phyloP scores from a whole-genome alignment of 2,797 vertebrate genomes.

The Fistularia tabacaria region DNA sequence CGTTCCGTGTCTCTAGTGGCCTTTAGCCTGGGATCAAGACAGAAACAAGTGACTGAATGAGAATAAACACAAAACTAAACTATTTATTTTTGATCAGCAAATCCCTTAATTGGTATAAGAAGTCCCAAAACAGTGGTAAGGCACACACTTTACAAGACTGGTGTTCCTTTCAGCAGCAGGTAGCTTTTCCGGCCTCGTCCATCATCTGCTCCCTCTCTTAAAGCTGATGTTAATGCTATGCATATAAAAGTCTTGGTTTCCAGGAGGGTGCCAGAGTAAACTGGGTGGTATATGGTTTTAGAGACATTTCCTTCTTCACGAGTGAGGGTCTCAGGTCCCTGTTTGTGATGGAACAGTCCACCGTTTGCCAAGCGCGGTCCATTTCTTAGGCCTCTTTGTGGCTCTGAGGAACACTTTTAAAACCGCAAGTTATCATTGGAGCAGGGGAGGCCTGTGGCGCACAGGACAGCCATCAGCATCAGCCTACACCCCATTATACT shows the following conservation, averaged over 20 bases:
- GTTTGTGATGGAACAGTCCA: conserved; percentile 81
- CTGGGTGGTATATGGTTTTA: conserved; percentile 77
- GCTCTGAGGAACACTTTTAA: conserved; percentile 79
- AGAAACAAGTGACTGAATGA: conserved; percentile 5
- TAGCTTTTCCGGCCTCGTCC: conserved; percentile 61
- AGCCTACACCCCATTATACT: conserved; percentile 70
- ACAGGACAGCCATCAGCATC: conserved; percentile 50
- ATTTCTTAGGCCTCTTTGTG: conserved; percentile 93
- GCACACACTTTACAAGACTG: conserved; percentile 42
- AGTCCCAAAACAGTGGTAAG: conserved; percentile 35
- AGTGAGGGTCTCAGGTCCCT: conserved; percentile 73
- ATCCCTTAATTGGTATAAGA: conserved; percentile 33
- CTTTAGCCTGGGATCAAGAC: conserved; percentile 15
- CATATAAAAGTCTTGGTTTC: conserved; percentile 70
- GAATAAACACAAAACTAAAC: conserved; percentile 14
- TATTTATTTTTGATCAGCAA: conserved; percentile 23
- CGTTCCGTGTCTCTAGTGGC: conserved; percentile 14
- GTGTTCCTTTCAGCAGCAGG: conserved; percentile 57
- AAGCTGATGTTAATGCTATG: conserved; percentile 45
- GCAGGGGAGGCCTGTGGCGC: conserved; percentile 68
- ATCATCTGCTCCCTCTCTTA: conserved; percentile 57
- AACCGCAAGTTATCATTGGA: conserved; percentile 93
- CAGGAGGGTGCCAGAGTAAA: conserved; percentile 74
- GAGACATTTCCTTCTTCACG: conserved; percentile 82
- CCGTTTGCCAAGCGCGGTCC: conserved; percentile 71